Percentiles rank a stretch among this genome's conserved stretches.
Conservation (phyloP, 2,113 vertebrate species). For the Halcyon malimbica region DNA sequence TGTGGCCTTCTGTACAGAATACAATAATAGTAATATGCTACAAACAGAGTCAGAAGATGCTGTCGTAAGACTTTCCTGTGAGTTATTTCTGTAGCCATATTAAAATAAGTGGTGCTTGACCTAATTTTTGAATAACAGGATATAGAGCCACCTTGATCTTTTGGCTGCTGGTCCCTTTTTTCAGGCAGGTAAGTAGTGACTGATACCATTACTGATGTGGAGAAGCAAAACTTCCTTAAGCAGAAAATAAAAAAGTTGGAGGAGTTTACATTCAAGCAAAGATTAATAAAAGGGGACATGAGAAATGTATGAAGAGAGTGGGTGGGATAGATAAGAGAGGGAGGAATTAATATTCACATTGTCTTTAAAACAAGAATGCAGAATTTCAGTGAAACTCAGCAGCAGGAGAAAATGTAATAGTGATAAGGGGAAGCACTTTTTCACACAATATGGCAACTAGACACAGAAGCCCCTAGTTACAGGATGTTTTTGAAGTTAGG, state of each 20-base stretch:
- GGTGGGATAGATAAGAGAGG: not conserved
- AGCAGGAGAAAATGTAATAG: not conserved
- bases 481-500: conserved; percentile 40
- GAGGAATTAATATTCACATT: not conserved
- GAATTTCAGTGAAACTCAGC: not conserved
- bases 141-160: not conserved
- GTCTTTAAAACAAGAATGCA: not conserved
- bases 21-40: not conserved
- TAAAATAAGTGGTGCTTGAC: not conserved
- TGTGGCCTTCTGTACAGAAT: not conserved
- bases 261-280: not conserved
- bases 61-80: not conserved
- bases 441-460: not conserved
- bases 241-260: not conserved
- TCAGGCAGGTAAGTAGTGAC: not conserved
- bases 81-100: not conserved
- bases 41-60: not conserved
- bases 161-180: not conserved
- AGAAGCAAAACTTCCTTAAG: not conserved
- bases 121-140: not conserved
- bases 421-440: conserved; percentile 30
- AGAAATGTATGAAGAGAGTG: not conserved
- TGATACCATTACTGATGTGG: not conserved
- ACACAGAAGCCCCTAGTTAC: not conserved
- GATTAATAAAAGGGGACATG: not conserved